Evolutionary conservation across 2,797 vertebrate species (phyloP).

Genomic region (Melanotaenia nigrans): DNA sequence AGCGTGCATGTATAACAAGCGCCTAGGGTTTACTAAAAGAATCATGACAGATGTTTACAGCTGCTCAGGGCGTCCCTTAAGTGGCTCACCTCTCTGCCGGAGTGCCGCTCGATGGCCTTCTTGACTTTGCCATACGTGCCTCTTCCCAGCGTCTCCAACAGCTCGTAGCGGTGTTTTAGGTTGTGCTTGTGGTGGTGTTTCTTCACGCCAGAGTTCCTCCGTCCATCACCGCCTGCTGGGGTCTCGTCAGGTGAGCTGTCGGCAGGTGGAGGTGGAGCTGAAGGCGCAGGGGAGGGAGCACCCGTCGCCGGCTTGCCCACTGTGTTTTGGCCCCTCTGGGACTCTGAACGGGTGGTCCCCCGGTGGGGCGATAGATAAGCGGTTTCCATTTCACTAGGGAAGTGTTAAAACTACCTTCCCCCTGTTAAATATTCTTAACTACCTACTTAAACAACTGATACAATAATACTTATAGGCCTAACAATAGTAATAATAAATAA

Average conservation of each 20-base stretch:
- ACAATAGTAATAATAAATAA: constrained; percentile 85
- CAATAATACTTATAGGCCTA: constrained; percentile 81
- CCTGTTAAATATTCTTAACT: constrained; percentile 73
- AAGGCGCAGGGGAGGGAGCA: constrained; percentile 55
- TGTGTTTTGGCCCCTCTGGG: constrained; percentile 54
- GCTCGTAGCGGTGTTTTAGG: constrained; percentile 97
- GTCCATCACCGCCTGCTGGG: constrained; percentile 68
- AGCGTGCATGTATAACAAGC: constrained; percentile 1
- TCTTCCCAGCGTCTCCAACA: constrained; percentile 95
- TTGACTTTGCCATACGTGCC: constrained; percentile 99
- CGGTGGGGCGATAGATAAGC: constrained; percentile 75
- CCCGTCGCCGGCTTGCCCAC: constrained; percentile 57
- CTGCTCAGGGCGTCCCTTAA: constrained; percentile 4
- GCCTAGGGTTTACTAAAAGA: constrained; percentile 6
- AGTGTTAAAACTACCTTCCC: constrained; percentile 58
- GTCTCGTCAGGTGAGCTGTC: constrained; percentile 60
- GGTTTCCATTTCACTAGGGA: constrained; percentile 79
- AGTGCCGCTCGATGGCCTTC: constrained; percentile 94
- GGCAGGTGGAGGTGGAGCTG: constrained; percentile 53
- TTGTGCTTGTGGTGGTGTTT: constrained; percentile 99
- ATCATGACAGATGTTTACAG: constrained; percentile 33
- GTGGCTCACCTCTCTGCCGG: constrained; percentile 94
- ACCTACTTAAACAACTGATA: constrained; percentile 70
- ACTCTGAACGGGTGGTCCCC: constrained; percentile 63
- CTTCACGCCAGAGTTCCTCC: constrained; percentile 90